Percentiles rank a stretch among this genome's conserved stretches.
phyloP scores from a whole-genome alignment of 2,888 invertebrate genomes.

The Stegophylla sp. region DNA sequence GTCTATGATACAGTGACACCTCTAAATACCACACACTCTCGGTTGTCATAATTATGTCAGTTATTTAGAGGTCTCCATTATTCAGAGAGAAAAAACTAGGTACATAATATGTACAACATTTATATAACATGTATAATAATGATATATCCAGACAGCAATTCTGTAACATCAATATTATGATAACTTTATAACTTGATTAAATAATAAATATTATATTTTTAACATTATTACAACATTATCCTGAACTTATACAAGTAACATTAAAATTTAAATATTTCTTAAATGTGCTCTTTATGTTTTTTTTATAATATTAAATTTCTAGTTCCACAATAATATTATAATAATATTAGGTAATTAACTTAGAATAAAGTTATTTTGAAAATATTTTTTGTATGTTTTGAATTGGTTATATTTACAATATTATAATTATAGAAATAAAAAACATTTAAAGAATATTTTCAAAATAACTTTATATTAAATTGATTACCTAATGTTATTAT shows the following conservation, averaged over 20 bases:
- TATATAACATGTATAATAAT: no score
- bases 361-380: background rate
- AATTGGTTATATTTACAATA: background rate
- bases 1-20: no score
- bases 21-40: no score
- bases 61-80: no score
- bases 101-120: no score
- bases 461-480: background rate
- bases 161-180: background rate
- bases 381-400: background rate
- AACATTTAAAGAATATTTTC: background rate
- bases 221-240: background rate
- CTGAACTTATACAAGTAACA: background rate
- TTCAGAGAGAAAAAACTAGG: no score
- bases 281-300: background rate
- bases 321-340: background rate
- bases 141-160: background rate
- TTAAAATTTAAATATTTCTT: background rate
- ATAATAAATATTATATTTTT: background rate
- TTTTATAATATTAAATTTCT: background rate
- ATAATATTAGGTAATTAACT: background rate
- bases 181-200: background rate
- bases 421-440: background rate
- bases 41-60: no score
- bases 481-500: background rate